Conservation (phyloP, 2,888 invertebrate genomes). For the Conops quadrifasciatus region DNA sequence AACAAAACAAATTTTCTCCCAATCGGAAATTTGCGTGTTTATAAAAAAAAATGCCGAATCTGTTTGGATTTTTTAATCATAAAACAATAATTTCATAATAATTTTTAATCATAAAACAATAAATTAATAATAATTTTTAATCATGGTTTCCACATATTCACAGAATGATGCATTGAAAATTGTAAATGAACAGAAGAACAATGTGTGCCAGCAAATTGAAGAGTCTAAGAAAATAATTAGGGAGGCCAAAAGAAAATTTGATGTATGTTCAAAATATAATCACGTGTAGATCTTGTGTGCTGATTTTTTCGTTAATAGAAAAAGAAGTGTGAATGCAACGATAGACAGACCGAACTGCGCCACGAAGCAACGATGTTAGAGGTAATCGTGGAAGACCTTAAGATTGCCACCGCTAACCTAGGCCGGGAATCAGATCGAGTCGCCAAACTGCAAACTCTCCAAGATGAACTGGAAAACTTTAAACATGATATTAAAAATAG, state of each 20-base stretch:
- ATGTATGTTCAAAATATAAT: constrained; percentile 45
- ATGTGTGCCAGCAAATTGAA: constrained; percentile 62
- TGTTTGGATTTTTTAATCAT: too few relatives aligned
- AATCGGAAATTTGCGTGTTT: too few relatives aligned
- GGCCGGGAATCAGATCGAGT: constrained; percentile 52
- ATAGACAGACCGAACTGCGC: constrained; percentile 57
- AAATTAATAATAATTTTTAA: too few relatives aligned
- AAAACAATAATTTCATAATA: too few relatives aligned
- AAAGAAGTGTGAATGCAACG: constrained; percentile 50
- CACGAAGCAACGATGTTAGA: constrained; percentile 59
- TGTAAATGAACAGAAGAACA: constrained; percentile 50
- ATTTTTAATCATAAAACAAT: too few relatives aligned
- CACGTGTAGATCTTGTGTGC: not conserved
- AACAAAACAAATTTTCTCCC: too few relatives aligned
- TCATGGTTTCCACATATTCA: not conserved
- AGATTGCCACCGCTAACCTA: constrained; percentile 65
- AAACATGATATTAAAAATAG: constrained; percentile 46
- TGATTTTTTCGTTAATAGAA: constrained; percentile 43
- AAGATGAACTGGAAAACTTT: constrained; percentile 44
- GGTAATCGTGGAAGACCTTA: constrained; percentile 66
- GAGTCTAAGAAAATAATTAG: constrained; percentile 64
- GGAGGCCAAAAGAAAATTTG: constrained; percentile 50
- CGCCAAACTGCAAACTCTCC: constrained; percentile 33
- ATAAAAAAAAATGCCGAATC: too few relatives aligned
- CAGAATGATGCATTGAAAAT: constrained; percentile 27